phyloP scores from a whole-genome alignment of 2,888 invertebrate genomes.

The Spodoptera littoralis region DNA sequence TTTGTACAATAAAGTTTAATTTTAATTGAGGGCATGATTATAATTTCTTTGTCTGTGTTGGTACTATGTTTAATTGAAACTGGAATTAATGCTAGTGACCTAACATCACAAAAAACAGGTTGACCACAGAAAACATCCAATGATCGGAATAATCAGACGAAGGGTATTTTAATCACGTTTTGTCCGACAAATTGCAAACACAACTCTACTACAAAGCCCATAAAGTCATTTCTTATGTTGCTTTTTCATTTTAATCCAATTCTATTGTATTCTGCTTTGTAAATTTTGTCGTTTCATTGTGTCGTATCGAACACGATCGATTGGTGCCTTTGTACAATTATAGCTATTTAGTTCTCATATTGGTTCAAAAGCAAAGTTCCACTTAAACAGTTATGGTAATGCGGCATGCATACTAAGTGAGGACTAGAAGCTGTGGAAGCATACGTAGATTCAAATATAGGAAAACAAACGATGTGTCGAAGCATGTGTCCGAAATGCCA shows the following conservation, averaged over 20 bases:
- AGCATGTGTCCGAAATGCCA: slow-evolving; percentile 26
- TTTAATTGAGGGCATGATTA: too few species aligned
- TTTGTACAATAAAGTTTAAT: too few species aligned
- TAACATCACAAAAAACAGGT: slow-evolving; percentile 18
- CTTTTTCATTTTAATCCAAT: slow-evolving; percentile 52
- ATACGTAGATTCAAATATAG: slow-evolving; percentile 12
- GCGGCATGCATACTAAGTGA: slow-evolving; percentile 24
- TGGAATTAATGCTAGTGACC: too few species aligned
- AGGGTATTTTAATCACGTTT: slow-evolving; percentile 39
- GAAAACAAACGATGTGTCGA: slow-evolving; percentile 24
- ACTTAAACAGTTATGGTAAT: slow-evolving; percentile 30
- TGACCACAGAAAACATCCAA: slow-evolving; percentile 26
- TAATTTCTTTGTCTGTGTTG: too few species aligned
- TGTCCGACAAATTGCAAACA: slow-evolving; percentile 41
- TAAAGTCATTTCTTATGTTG: slow-evolving; percentile 39
- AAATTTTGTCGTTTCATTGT: slow-evolving; percentile 41
- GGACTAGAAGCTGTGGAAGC: slow-evolving; percentile 8
- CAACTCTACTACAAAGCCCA: slow-evolving; percentile 8
- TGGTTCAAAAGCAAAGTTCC: slow-evolving; percentile 25
- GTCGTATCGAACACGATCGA: slow-evolving; percentile 38
- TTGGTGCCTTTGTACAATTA: slow-evolving; percentile 49
- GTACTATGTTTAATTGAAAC: too few species aligned
- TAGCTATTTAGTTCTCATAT: slow-evolving; percentile 46
- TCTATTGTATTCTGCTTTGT: slow-evolving; percentile 48
- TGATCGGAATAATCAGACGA: slow-evolving; percentile 33